Conservation (phyloP, 2,888 invertebrate species). For the Agonopterix arenella region DNA sequence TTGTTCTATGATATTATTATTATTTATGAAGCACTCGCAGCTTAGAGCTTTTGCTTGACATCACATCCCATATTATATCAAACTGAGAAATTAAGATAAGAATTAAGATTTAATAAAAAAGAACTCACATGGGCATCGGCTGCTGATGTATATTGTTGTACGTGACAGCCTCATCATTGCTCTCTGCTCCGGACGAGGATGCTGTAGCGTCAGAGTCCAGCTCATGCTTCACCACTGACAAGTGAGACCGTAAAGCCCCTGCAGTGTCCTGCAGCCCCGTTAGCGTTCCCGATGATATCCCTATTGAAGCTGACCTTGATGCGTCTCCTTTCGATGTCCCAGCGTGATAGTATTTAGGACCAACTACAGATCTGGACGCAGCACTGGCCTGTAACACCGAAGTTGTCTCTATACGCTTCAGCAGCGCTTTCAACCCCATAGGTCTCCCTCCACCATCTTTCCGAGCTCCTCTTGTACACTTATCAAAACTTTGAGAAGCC, state of each 20-base stretch:
- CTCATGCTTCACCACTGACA: conserved; percentile 84
- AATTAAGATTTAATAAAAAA: not conserved
- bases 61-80: not conserved
- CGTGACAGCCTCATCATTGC: conserved; percentile 90
- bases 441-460: conserved; percentile 68
- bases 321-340: conserved; percentile 85
- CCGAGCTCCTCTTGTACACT: conserved; percentile 85
- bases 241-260: conserved; percentile 83
- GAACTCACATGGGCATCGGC: conserved; percentile 88
- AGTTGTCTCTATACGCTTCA: conserved; percentile 64
- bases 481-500: conserved; percentile 78
- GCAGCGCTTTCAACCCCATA: conserved; percentile 58
- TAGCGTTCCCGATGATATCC: conserved; percentile 79
- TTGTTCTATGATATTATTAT: not conserved
- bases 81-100: not conserved
- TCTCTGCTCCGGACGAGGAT: conserved; percentile 95
- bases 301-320: conserved; percentile 80
- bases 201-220: conserved; percentile 96
- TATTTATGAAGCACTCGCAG: not conserved
- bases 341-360: conserved; percentile 62
- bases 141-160: conserved; percentile 88
- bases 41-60: too few species aligned
- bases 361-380: conserved; percentile 47
- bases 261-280: conserved; percentile 83
- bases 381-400: conserved; percentile 62